Conservation (phyloP, 2,797 vertebrate genomes). For the Nothura maculosa region DNA sequence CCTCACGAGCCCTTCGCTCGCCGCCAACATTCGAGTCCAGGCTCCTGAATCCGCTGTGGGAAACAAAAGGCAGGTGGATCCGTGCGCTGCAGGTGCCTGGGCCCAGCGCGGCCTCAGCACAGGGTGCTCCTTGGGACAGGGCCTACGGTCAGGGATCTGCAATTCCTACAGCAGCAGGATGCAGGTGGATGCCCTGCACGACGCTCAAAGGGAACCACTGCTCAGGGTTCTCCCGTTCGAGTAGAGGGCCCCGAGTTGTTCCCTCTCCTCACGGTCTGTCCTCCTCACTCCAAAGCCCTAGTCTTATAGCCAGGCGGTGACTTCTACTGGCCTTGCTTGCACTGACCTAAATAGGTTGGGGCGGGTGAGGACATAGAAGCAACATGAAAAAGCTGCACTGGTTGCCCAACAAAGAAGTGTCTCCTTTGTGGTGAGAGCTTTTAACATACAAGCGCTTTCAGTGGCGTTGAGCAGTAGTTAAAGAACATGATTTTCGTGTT, state of each 20-base stretch:
- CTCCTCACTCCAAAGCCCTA: constrained; percentile 9
- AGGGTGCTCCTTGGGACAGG: background rate
- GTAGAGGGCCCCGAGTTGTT: background rate
- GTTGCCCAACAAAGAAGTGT: constrained; percentile 72
- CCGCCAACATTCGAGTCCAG: background rate
- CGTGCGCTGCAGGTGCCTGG: fast-evolving
- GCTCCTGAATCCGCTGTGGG: background rate
- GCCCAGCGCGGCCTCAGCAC: background rate
- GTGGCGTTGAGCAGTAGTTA: constrained; percentile 22
- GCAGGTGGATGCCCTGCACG: fast-evolving
- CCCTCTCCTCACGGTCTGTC: background rate
- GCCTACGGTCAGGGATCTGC: background rate
- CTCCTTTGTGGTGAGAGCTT: constrained; percentile 72
- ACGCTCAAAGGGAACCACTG: background rate
- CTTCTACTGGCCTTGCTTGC: constrained; percentile 70
- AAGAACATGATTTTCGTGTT: constrained; percentile 68
- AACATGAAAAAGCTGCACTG: constrained; percentile 68
- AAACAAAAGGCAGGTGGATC: fast-evolving
- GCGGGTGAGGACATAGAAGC: constrained; percentile 60
- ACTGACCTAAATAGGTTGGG: constrained; percentile 75
- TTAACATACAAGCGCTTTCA: constrained; percentile 72
- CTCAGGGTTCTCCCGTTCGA: background rate
- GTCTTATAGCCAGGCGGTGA: constrained; percentile 59
- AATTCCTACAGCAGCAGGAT: background rate
- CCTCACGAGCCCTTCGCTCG: background rate